phyloP scores from a whole-genome alignment of 2,797 vertebrate genomes.

The Paedocypris micromegethes region DNA sequence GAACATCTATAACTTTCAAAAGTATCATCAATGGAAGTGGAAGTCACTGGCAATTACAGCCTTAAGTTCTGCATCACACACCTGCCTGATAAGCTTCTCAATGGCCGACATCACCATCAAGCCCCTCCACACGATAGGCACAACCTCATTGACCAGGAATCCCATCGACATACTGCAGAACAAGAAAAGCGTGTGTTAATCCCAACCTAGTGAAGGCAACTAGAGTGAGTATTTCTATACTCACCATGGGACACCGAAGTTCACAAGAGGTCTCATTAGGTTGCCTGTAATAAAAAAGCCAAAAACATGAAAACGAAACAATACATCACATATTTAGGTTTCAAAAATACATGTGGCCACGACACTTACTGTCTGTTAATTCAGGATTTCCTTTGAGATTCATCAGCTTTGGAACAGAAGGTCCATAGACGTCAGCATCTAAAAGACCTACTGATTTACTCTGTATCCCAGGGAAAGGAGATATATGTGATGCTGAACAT shows the following conservation, averaged over 20 bases:
- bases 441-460: slow-evolving; percentile 82
- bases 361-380: slow-evolving; percentile 77
- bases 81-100: slow-evolving; percentile 87
- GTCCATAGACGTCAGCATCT: slow-evolving; percentile 90
- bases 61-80: slow-evolving; percentile 49
- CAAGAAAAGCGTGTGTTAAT: too few relatives aligned
- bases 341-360: background rate
- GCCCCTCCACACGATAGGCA: slow-evolving; percentile 89
- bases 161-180: slow-evolving; percentile 93
- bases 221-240: slow-evolving; percentile 46
- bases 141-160: slow-evolving; percentile 86
- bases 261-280: slow-evolving; percentile 87
- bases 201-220: background rate
- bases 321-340: background rate
- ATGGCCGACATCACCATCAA: slow-evolving; percentile 97
- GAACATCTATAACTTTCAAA: too few relatives aligned
- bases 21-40: too few relatives aligned
- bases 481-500: background rate
- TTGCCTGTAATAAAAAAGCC: slow-evolving; percentile 73
- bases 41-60: too few relatives aligned
- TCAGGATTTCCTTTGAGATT: slow-evolving; percentile 91
- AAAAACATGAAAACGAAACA: background rate
- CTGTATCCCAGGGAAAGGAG: slow-evolving; percentile 52
- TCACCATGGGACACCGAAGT: slow-evolving; percentile 93
- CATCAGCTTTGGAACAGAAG: slow-evolving; percentile 94